phyloP scores from a whole-genome alignment of 2,113 vertebrate genomes.

The Camarhynchus parvulus region DNA sequence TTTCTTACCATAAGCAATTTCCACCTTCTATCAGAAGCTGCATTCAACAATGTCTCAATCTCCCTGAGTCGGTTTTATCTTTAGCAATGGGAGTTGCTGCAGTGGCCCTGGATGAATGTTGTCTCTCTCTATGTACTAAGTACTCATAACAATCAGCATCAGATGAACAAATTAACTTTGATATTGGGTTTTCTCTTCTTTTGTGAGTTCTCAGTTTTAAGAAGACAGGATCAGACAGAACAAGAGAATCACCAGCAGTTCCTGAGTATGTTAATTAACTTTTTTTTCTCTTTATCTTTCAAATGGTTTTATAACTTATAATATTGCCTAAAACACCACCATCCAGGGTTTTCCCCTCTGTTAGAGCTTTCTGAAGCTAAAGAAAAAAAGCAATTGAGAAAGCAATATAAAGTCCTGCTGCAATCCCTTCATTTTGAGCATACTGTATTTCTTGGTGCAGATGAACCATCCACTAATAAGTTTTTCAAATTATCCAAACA shows the following conservation, averaged over 20 bases:
- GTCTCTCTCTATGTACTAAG: background rate
- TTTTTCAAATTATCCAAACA: slow-evolving; percentile 59
- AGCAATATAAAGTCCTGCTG: background rate
- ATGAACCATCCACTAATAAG: slow-evolving; percentile 46
- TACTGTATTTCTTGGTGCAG: slow-evolving; percentile 41
- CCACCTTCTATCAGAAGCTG: background rate
- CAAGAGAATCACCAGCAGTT: background rate
- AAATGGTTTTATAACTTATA: background rate
- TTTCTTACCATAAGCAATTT: background rate
- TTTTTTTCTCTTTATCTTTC: background rate
- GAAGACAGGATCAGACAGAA: background rate
- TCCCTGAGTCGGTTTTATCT: background rate
- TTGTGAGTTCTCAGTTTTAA: background rate
- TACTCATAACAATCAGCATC: background rate
- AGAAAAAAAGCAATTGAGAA: background rate
- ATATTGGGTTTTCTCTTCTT: background rate
- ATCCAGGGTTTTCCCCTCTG: background rate
- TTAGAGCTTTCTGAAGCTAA: background rate
- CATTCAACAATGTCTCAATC: background rate
- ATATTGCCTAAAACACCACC: background rate
- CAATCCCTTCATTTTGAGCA: background rate
- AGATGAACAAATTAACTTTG: background rate
- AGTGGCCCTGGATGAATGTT: background rate
- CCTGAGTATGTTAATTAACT: background rate
- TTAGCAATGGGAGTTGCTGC: background rate